Conservation (phyloP, 2,797 vertebrate species). For the Sternarchorhynchus goeldii region DNA sequence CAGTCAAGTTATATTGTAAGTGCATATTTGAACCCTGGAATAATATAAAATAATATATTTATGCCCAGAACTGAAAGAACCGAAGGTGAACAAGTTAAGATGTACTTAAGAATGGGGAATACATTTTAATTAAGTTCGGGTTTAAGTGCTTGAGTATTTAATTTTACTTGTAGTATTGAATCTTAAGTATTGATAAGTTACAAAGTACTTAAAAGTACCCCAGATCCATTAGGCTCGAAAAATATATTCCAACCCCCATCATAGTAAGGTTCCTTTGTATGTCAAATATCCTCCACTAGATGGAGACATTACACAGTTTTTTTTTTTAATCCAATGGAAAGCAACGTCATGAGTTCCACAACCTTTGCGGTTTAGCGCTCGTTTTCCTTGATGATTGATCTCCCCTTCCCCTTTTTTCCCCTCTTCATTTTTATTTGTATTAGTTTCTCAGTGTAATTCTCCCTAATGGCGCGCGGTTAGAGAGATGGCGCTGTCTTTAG, state of each 20-base stretch:
- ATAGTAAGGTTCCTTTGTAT: not conserved
- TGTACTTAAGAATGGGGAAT: no score
- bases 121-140: no score
- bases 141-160: no score
- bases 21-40: no score
- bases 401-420: conserved; percentile 15
- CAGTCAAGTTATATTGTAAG: no score
- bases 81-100: no score
- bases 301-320: conserved; percentile 34
- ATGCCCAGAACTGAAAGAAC: no score
- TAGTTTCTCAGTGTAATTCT: conserved; percentile 27
- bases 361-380: conserved; percentile 12
- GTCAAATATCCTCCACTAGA: conserved; percentile 32
- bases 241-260: not conserved
- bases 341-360: not conserved
- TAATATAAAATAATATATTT: no score
- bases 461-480: conserved; percentile 36
- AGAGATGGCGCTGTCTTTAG: conserved; percentile 16
- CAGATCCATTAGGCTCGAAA: not conserved
- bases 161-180: no score
- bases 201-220: no score
- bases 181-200: no score
- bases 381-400: conserved; percentile 6
- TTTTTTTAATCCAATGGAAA: not conserved
- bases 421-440: conserved; percentile 23